Conservation (phyloP, 2,113 vertebrate species). For the Pithys albifrons region DNA sequence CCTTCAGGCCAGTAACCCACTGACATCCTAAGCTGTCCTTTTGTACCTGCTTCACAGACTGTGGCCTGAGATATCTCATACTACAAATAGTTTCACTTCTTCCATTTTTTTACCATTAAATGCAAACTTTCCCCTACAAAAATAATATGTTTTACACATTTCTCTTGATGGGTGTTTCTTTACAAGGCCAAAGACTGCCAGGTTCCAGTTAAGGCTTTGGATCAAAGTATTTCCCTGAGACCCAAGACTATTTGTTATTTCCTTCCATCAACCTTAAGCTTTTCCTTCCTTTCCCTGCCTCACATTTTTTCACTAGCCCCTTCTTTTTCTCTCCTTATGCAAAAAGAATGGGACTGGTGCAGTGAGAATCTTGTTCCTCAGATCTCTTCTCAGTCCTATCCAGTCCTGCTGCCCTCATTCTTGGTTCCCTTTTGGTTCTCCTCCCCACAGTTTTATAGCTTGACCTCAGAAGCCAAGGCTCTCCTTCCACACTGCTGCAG, state of each 20-base stretch:
- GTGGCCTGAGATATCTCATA: not conserved
- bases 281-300: not conserved
- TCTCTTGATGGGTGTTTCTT: not conserved
- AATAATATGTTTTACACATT: not conserved
- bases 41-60: not conserved
- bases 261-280: not conserved
- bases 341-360: not conserved
- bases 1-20: not conserved
- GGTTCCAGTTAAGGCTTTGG: not conserved
- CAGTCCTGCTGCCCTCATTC: not conserved
- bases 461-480: not conserved
- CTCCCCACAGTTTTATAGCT: not conserved
- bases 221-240: not conserved
- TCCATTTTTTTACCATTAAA: not conserved
- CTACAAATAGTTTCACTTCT: not conserved
- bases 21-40: not conserved
- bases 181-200: not conserved
- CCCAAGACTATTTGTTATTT: not conserved
- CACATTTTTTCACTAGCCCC: not conserved
- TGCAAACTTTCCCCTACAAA: not conserved
- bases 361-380: not conserved
- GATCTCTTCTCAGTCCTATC: not conserved
- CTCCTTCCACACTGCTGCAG: not conserved
- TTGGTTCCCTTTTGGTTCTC: not conserved
- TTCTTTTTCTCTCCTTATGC: not conserved